These are phyloP conservation scores for Chironex yamaguchii DNA, from an alignment of 30 jellyfish, hydroid and myxozoan genomes.

Conservation along the genomic window DNA sequence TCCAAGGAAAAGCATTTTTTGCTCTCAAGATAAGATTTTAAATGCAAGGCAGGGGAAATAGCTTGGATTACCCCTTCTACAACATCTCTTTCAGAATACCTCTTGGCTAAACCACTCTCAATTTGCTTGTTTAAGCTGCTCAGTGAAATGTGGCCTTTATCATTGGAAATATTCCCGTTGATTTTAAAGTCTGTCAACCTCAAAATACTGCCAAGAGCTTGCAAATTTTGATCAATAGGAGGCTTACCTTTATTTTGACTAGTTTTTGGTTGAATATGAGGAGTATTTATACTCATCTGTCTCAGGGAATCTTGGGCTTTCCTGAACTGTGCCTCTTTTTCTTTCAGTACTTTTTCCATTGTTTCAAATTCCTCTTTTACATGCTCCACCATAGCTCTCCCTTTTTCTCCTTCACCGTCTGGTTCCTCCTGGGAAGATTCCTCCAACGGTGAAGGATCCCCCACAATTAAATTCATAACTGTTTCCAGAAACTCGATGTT, in stretches of 20 bases:
- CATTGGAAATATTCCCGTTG: constrained; percentile 29
- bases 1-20: neutral
- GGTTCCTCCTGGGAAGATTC: constrained; percentile 6
- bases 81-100: constrained; percentile 45
- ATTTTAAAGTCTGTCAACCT: constrained; percentile 50
- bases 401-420: neutral
- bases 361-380: constrained; percentile 24
- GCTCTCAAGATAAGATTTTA: constrained; percentile 54
- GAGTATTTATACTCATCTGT: constrained; percentile 13
- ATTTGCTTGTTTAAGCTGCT: constrained; percentile 47
- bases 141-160: constrained; percentile 47
- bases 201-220: constrained; percentile 55
- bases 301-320: constrained; percentile 52
- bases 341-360: constrained; percentile 20
- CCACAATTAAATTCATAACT: constrained; percentile 1
- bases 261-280: constrained; percentile 13
- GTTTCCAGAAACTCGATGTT: constrained; percentile 17
- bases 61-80: constrained; percentile 40
- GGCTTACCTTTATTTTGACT: constrained; percentile 7
- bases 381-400: constrained; percentile 20
- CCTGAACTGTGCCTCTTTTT: constrained; percentile 35
- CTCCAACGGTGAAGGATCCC: constrained; percentile 25
- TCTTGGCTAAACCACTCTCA: constrained; percentile 52
- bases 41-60: constrained; percentile 48
- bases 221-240: constrained; percentile 32